A percentile compares a stretch with the other conserved stretches of the same genome.
These are phyloP conservation scores for Pseudochaenichthys georgianus DNA, from an alignment of 2,797 vertebrate species.

Conservation along the genomic window DNA sequence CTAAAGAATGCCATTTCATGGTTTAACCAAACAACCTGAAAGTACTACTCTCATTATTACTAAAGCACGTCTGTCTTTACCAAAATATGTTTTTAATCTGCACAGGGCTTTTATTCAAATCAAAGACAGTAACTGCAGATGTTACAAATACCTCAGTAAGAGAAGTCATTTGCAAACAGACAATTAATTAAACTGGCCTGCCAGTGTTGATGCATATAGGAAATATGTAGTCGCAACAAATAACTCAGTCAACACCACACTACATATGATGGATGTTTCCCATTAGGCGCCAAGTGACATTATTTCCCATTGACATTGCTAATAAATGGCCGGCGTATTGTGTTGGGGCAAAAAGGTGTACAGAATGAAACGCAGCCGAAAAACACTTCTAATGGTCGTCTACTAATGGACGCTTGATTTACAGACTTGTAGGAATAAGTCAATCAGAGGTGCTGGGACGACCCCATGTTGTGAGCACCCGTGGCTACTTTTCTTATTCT, in stretches of 20 bases:
- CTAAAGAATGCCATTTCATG: not conserved
- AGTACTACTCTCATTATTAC: not conserved
- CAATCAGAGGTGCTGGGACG: conserved; percentile 65
- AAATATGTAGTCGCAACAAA: conserved; percentile 46
- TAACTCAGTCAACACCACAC: conserved; percentile 26
- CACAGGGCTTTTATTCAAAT: no score
- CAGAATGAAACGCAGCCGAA: conserved; percentile 58
- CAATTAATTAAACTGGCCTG: conserved; percentile 14
- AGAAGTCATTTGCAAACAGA: conserved; percentile 12
- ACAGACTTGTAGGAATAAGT: conserved; percentile 69
- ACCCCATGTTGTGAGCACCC: conserved; percentile 53
- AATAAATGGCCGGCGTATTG: conserved; percentile 40
- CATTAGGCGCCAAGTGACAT: conserved; percentile 46
- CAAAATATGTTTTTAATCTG: not conserved
- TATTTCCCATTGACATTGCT: conserved; percentile 38
- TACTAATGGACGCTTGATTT: conserved; percentile 65
- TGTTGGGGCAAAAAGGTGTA: conserved; percentile 53
- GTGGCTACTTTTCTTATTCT: conserved; percentile 33
- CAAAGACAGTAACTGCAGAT: not conserved
- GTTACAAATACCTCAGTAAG: not conserved
- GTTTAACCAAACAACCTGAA: conserved; percentile 10
- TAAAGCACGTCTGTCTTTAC: not conserved
- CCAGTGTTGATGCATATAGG: conserved; percentile 1
- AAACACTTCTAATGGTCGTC: conserved; percentile 61
- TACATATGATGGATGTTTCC: conserved; percentile 48